A percentile compares a stretch with the other conserved stretches of the same genome.
phyloP scores from a whole-genome alignment of 1,140 invertebrate genomes.

The Ips typographus region DNA sequence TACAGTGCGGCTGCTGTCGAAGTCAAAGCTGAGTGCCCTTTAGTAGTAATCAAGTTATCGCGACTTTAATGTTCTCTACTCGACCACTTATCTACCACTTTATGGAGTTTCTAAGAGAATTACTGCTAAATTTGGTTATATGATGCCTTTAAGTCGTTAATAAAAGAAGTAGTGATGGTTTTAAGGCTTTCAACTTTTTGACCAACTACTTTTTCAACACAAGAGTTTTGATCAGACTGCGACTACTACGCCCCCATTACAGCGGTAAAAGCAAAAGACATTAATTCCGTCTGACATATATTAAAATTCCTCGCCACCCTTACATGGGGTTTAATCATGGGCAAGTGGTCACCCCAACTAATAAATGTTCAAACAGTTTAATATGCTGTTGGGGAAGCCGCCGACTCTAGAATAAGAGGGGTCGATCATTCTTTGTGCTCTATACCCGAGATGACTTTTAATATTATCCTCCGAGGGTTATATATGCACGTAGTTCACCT shows the following conservation, averaged over 20 bases:
- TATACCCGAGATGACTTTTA: constrained; percentile 42
- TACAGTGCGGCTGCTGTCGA: constrained; percentile 16
- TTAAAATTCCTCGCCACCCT: constrained; percentile 47
- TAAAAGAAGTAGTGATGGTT: too few species aligned
- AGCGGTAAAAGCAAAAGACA: constrained; percentile 30
- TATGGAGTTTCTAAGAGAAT: neutral
- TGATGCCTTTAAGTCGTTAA: too few species aligned
- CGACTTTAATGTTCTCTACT: constrained; percentile 10
- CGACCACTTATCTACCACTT: constrained; percentile 2
- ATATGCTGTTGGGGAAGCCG: constrained; percentile 41
- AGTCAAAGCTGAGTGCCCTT: constrained; percentile 15
- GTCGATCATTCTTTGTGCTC: constrained; percentile 34
- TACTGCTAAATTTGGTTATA: too few species aligned
- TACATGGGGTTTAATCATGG: constrained; percentile 45
- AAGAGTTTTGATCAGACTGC: too few species aligned
- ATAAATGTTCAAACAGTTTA: constrained; percentile 50
- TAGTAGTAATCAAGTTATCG: constrained; percentile 29
- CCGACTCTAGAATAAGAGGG: constrained; percentile 36
- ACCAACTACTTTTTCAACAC: too few species aligned
- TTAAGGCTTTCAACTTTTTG: too few species aligned
- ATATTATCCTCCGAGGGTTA: constrained; percentile 30
- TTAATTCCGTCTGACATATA: constrained; percentile 48
- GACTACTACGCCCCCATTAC: neutral
- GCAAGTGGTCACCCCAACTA: constrained; percentile 48
- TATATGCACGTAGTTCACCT: constrained; percentile 17